These are phyloP conservation scores for Eunapius fragilis DNA, from an alignment of 37 sponge, comb jelly and placozoan genomes.

Conservation along the genomic window DNA sequence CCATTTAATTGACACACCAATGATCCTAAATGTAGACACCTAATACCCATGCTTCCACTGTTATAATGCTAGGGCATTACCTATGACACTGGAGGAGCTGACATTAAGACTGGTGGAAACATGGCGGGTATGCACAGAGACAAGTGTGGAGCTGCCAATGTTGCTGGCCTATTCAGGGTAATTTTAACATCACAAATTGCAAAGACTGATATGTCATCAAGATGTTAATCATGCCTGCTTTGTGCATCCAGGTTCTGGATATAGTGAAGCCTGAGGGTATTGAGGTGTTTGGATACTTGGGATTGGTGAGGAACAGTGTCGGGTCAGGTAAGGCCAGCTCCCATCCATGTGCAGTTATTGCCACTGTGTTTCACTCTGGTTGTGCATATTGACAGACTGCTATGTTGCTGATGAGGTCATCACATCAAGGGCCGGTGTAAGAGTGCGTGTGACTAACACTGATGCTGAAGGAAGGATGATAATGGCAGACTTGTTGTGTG, in stretches of 20 bases:
- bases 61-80: conserved; percentile 45
- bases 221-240: background rate
- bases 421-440: conserved; percentile 49
- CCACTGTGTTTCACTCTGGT: background rate
- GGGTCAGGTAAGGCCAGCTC: conserved; percentile 37
- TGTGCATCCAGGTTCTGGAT: background rate
- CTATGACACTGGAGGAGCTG: conserved; percentile 25
- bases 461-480: conserved; percentile 63
- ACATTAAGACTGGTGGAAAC: conserved; percentile 45
- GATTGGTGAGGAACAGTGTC: conserved; percentile 55
- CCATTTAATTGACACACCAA: no score
- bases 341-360: background rate
- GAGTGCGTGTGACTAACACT: conserved; percentile 54
- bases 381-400: background rate
- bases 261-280: background rate
- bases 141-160: conserved; percentile 67
- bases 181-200: no score
- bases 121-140: conserved; percentile 71
- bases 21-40: no score
- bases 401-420: conserved; percentile 58
- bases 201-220: background rate
- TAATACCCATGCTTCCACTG: background rate
- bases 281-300: background rate
- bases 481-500: background rate
- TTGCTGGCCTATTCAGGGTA: conserved; percentile 59